Percentiles rank a stretch among this genome's conserved stretches.
phyloP scores from a whole-genome alignment of 1,140 invertebrate genomes.

The Triops cancriformis region DNA sequence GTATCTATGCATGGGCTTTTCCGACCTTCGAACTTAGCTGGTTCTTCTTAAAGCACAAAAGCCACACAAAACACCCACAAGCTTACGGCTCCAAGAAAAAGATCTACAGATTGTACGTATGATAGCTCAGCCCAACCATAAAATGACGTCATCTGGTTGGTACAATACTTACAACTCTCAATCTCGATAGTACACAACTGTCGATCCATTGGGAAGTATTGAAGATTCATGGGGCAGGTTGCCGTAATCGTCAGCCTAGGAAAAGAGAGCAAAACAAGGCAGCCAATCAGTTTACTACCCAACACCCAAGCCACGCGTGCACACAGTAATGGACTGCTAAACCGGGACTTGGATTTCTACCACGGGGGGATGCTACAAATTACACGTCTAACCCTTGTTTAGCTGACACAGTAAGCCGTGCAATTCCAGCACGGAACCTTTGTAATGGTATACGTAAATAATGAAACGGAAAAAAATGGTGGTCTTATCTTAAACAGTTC shows the following conservation, averaged over 20 bases:
- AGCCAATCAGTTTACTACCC: neutral
- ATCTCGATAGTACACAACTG: slow-evolving; percentile 32
- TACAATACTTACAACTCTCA: slow-evolving; percentile 31
- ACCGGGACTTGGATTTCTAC: too few species aligned
- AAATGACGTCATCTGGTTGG: neutral
- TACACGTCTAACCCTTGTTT: too few species aligned
- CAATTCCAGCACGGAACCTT: too few species aligned
- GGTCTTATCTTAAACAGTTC: too few species aligned
- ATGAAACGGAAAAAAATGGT: too few species aligned
- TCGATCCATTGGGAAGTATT: slow-evolving; percentile 52
- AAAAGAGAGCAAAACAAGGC: neutral
- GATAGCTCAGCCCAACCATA: neutral
- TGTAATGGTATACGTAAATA: too few species aligned
- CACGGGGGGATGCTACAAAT: too few species aligned
- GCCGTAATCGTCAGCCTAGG: slow-evolving; percentile 44
- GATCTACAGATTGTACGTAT: too few species aligned
- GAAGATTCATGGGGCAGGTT: slow-evolving; percentile 48
- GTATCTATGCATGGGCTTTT: neutral
- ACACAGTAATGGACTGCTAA: too few species aligned
- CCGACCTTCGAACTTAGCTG: neutral
- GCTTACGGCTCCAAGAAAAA: neutral
- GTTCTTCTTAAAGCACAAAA: neutral
- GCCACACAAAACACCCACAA: slow-evolving; percentile 19
- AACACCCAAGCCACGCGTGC: too few species aligned
- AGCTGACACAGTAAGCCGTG: too few species aligned